A percentile compares a stretch with the other conserved stretches of the same genome.
Conservation (phyloP, 2,113 vertebrate species). For the Nothocercus nigrocapillus region DNA sequence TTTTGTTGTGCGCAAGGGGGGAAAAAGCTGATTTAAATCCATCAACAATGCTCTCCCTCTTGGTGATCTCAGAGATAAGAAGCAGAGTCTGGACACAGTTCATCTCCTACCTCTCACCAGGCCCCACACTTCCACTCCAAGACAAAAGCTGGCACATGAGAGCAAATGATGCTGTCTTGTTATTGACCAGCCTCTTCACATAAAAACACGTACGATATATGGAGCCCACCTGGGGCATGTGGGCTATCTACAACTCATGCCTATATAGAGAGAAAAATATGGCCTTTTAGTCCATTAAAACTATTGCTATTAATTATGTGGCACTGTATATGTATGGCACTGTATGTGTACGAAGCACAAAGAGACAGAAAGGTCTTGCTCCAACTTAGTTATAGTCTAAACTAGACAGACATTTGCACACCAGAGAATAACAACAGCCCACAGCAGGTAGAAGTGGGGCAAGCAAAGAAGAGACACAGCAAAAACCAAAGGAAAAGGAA, state of each 20-base stretch:
- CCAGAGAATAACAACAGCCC: neutral
- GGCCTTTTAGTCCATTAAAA: neutral
- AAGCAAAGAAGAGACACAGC: neutral
- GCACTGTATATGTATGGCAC: neutral
- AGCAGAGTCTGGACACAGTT: conserved; percentile 59
- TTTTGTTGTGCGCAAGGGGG: conserved; percentile 77
- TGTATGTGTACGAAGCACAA: neutral
- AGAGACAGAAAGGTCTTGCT: neutral
- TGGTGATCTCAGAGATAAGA: conserved; percentile 79
- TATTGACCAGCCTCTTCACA: neutral
- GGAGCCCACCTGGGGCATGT: neutral
- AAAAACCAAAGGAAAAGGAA: conserved; percentile 5
- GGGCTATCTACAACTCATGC: neutral
- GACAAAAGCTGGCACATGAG: conserved; percentile 69
- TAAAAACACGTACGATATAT: conserved; percentile 16
- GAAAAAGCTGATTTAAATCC: conserved; percentile 80
- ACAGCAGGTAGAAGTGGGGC: neutral
- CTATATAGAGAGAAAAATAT: neutral
- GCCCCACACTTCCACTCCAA: conserved; percentile 68
- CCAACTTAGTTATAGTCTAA: neutral
- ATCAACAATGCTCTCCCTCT: conserved; percentile 78
- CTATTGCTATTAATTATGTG: neutral
- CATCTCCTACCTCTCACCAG: conserved; percentile 69
- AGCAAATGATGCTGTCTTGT: conserved; percentile 46
- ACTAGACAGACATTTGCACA: neutral